Conservation (phyloP, 2,888 invertebrate genomes). For the Torymus tubicola region DNA sequence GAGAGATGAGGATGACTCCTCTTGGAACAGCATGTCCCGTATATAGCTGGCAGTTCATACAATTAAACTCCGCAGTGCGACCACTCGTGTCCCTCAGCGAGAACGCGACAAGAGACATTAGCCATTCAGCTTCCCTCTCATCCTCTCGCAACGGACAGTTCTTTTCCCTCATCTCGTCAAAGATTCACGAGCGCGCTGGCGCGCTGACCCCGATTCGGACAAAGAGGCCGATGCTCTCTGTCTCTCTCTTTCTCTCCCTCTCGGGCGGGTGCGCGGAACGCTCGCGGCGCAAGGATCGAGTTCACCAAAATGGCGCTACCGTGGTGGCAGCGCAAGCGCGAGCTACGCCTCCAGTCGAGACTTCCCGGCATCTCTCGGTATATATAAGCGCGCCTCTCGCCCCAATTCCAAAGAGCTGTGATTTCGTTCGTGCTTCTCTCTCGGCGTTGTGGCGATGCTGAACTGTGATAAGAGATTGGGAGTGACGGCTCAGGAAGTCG, state of each 20-base stretch:
- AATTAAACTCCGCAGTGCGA: too few species aligned
- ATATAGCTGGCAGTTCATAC: too few species aligned
- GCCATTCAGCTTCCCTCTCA: too few species aligned
- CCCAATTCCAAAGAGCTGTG: constrained; percentile 8
- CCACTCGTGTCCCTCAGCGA: too few species aligned
- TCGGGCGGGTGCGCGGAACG: background rate
- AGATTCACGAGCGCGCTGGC: constrained; percentile 4
- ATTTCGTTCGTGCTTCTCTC: too few species aligned
- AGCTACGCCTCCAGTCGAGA: background rate
- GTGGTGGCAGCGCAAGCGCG: constrained; percentile 55
- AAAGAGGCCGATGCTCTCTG: background rate
- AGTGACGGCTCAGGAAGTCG: too few species aligned
- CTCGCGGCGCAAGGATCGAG: constrained; percentile 60
- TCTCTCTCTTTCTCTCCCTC: background rate
- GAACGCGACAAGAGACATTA: too few species aligned
- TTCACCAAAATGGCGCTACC: constrained; percentile 72
- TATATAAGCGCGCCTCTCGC: background rate
- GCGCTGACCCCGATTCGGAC: background rate
- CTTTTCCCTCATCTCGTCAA: constrained; percentile 7
- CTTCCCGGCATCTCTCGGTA: constrained; percentile 6
- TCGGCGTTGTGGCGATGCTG: too few species aligned
- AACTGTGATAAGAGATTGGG: too few species aligned
- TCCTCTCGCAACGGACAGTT: too few species aligned
- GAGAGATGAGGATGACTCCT: too few species aligned
- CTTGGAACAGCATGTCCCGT: too few species aligned